phyloP scores from a whole-genome alignment of 2,888 invertebrate genomes.

The Neoscelio sp. region DNA sequence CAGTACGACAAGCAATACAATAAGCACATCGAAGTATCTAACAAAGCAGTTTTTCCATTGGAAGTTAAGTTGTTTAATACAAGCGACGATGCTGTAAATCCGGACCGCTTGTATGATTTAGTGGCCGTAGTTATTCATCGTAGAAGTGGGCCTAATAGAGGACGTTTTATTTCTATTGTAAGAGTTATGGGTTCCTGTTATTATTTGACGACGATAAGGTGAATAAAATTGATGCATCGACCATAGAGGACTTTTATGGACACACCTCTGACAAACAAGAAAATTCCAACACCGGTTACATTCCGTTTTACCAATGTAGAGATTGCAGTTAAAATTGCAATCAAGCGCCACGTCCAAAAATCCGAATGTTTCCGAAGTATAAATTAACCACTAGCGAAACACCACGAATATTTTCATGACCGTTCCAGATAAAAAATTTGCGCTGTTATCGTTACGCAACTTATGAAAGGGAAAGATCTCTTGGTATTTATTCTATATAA shows the following conservation, averaged over 20 bases:
- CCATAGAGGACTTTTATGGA: conserved; percentile 99
- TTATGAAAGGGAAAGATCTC: conserved; percentile 31
- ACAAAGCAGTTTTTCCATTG: conserved; percentile 99
- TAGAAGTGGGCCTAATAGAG: conserved; percentile 97
- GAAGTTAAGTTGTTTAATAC: conserved; percentile 99
- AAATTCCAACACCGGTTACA: conserved; percentile 99
- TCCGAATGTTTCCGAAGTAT: conserved; percentile 59
- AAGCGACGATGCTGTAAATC: conserved; percentile 99
- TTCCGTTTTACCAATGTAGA: conserved; percentile 98
- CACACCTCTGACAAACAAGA: conserved; percentile 99
- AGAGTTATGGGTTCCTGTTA: conserved; percentile 99
- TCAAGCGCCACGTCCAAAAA: conserved; percentile 53
- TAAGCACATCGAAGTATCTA: conserved; percentile 99
- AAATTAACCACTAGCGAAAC: conserved; percentile 40
- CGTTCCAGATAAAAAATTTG: conserved; percentile 37
- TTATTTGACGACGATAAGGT: conserved; percentile 99
- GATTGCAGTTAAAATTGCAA: conserved; percentile 85
- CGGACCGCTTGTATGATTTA: conserved; percentile 98
- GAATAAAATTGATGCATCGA: conserved; percentile 99
- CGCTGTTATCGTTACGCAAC: conserved; percentile 1
- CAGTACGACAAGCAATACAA: conserved; percentile 99
- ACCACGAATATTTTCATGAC: conserved; percentile 56
- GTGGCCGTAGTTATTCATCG: conserved; percentile 99
- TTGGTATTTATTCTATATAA: conserved; percentile 11
- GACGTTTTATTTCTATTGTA: conserved; percentile 99